These are phyloP conservation scores for Oegoconia quadripuncta DNA, from an alignment of 2,888 invertebrate genomes.

Conservation along the genomic window DNA sequence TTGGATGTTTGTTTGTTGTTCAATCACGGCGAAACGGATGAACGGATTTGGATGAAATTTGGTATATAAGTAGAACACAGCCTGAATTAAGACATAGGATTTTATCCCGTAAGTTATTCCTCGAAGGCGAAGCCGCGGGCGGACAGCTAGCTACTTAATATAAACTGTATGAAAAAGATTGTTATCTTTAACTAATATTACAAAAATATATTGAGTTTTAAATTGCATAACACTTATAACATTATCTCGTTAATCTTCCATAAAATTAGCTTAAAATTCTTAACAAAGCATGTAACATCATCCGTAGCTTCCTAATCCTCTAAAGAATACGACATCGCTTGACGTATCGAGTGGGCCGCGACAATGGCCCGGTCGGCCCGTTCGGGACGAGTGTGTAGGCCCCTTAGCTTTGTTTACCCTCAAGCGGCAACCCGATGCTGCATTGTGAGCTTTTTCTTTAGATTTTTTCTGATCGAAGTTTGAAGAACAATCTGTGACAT, in stretches of 20 bases:
- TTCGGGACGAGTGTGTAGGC: conserved; percentile 23
- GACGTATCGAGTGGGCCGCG: conserved; percentile 24
- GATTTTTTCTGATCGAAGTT: not conserved
- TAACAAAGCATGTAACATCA: not conserved
- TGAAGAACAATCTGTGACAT: conserved; percentile 2
- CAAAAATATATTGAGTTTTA: not conserved
- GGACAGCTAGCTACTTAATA: too few relatives aligned
- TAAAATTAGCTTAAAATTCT: not conserved
- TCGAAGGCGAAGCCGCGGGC: too few relatives aligned
- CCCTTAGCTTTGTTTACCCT: conserved; percentile 24
- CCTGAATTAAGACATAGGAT: not conserved
- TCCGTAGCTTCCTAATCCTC: conserved; percentile 9
- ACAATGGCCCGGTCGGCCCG: conserved; percentile 23
- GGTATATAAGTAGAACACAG: too few relatives aligned
- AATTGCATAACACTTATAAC: not conserved
- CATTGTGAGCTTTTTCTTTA: conserved; percentile 9
- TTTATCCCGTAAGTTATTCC: too few relatives aligned
- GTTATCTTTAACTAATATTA: too few relatives aligned
- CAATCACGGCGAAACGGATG: not conserved
- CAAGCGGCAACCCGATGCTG: conserved; percentile 4
- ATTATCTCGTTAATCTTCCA: not conserved
- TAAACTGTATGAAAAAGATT: too few relatives aligned
- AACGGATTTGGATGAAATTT: not conserved
- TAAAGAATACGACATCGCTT: conserved; percentile 9
- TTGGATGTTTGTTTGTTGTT: not conserved